phyloP scores from a whole-genome alignment of 2,113 vertebrate genomes.

The Calidris pugnax region DNA sequence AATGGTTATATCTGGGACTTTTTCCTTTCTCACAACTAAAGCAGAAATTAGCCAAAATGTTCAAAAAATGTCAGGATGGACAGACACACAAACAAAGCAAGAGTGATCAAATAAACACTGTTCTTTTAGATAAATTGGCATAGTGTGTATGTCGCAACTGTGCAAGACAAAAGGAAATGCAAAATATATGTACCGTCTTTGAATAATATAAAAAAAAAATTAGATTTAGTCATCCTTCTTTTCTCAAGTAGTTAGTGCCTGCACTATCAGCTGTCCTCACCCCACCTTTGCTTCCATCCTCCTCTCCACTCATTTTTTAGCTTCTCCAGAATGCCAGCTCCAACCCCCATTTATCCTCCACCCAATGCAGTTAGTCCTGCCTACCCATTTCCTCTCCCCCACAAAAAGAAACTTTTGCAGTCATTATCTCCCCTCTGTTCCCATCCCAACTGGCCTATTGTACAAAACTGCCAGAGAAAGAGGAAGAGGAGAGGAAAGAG shows the following conservation, averaged over 20 bases:
- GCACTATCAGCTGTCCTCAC: neutral
- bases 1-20: neutral
- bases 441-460: neutral
- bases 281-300: neutral
- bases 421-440: neutral
- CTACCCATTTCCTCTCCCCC: neutral
- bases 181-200: neutral
- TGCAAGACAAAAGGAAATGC: neutral
- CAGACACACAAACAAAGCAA: neutral
- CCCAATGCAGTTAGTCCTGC: neutral
- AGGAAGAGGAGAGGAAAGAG: neutral
- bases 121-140: neutral
- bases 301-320: neutral
- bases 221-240: neutral
- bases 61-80: neutral
- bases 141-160: neutral
- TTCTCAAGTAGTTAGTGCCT: neutral
- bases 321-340: neutral
- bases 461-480: neutral
- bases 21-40: neutral
- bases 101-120: neutral
- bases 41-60: neutral
- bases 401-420: neutral
- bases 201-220: neutral
- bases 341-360: neutral